Conservation (phyloP, 2,888 invertebrate species). For the Chloroclysta siterata region DNA sequence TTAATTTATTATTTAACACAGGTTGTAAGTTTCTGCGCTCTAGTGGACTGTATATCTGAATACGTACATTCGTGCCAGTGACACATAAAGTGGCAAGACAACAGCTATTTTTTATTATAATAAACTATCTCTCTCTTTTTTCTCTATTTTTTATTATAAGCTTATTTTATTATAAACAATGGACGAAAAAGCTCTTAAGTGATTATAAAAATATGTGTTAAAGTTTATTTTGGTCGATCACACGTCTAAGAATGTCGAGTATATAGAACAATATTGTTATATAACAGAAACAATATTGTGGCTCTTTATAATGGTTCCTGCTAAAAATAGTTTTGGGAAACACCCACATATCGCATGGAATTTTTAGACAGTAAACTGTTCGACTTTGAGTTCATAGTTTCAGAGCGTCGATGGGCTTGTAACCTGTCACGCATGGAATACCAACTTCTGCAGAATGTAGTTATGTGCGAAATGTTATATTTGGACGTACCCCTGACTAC, state of each 20-base stretch:
- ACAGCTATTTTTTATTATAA: too few species aligned
- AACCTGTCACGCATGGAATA: too few species aligned
- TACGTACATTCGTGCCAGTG: constrained; percentile 19
- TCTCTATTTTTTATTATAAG: too few species aligned
- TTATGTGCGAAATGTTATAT: too few species aligned
- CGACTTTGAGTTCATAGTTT: background rate
- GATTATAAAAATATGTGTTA: constrained; percentile 27
- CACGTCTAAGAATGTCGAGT: constrained; percentile 38
- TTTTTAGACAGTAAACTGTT: background rate
- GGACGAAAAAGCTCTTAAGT: constrained; percentile 11
- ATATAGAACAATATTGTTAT: constrained; percentile 33
- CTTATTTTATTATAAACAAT: constrained; percentile 30
- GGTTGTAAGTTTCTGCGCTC: background rate
- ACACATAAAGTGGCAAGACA: constrained; percentile 14
- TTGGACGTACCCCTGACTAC: too few species aligned
- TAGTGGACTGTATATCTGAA: background rate
- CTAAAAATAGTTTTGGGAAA: background rate
- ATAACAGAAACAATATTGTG: constrained; percentile 32
- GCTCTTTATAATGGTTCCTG: constrained; percentile 27
- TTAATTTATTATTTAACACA: background rate
- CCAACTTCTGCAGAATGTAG: too few species aligned
- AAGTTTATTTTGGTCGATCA: constrained; percentile 39
- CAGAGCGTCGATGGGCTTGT: too few species aligned
- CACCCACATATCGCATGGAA: background rate
- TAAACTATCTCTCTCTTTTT: too few species aligned